Percentiles rank a stretch among this genome's conserved stretches.
Conservation (phyloP, 2,113 vertebrate genomes). For the Cercopithecus mona region DNA sequence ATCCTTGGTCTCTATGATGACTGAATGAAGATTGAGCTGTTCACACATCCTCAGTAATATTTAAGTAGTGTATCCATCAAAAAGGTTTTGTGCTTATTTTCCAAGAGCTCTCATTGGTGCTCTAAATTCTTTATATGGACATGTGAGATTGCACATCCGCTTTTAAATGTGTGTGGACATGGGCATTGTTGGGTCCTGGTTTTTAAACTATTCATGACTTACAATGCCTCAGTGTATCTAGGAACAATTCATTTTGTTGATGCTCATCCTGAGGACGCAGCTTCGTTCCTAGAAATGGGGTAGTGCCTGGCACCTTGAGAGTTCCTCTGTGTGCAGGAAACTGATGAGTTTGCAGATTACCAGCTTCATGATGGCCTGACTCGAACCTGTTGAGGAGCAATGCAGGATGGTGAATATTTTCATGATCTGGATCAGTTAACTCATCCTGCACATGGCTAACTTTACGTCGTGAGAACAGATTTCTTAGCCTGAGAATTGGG, state of each 20-base stretch:
- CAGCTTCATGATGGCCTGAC: not conserved
- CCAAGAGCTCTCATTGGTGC: not conserved
- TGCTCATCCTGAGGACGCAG: not conserved
- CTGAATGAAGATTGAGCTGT: not conserved
- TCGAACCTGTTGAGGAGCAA: not conserved
- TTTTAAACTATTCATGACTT: not conserved
- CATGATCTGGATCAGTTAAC: not conserved
- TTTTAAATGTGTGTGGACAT: not conserved
- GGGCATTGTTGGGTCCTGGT: not conserved
- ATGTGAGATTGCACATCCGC: not conserved
- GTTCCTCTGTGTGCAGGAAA: not conserved
- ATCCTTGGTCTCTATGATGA: not conserved
- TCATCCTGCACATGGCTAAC: not conserved
- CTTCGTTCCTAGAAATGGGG: not conserved
- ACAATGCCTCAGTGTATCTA: not conserved
- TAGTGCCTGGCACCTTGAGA: not conserved
- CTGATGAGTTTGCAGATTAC: not conserved
- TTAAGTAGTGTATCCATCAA: not conserved
- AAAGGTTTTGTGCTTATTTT: not conserved
- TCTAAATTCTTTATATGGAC: conserved; percentile 46
- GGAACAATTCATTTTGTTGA: not conserved
- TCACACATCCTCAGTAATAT: not conserved
- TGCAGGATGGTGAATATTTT: not conserved
- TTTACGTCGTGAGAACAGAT: not conserved
- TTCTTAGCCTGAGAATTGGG: not conserved